Evolutionary conservation across 2,113 vertebrate genomes (phyloP).

Genomic region (Stigmatopora nigra): DNA sequence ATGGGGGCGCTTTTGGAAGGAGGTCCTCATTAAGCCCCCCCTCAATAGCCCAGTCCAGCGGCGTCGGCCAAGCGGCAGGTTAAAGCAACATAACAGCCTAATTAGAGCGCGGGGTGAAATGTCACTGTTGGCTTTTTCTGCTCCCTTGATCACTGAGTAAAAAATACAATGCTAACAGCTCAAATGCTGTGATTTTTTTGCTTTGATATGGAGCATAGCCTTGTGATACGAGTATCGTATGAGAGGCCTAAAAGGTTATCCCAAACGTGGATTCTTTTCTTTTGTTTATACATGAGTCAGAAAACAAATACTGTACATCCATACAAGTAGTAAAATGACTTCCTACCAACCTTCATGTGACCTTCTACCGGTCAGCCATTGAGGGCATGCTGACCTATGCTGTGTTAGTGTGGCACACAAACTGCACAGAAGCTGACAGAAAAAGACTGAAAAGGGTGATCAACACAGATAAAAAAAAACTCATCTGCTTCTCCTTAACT

Average conservation of each 20-base stretch:
- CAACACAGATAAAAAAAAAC: too few species aligned
- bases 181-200: not conserved
- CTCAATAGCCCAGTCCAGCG: slow-evolving; percentile 15
- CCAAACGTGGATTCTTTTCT: too few species aligned
- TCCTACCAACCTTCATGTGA: too few species aligned
- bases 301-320: too few species aligned
- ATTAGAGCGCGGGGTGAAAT: slow-evolving; percentile 76
- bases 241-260: not conserved
- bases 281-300: too few species aligned
- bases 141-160: slow-evolving; percentile 67
- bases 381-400: too few species aligned
- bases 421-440: too few species aligned
- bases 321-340: too few species aligned
- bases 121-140: slow-evolving; percentile 66
- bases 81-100: slow-evolving; percentile 80
- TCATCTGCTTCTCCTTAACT: too few species aligned
- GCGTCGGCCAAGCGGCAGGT: slow-evolving; percentile 65
- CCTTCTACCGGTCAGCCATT: too few species aligned
- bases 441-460: too few species aligned
- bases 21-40: slow-evolving; percentile 60
- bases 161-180: not conserved
- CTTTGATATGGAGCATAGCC: not conserved
- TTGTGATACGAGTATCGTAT: not conserved
- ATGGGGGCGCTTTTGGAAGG: slow-evolving; percentile 29
- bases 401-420: too few species aligned